Conservation (phyloP, 2,888 invertebrate species). For the Cryptosula pallasiana region DNA sequence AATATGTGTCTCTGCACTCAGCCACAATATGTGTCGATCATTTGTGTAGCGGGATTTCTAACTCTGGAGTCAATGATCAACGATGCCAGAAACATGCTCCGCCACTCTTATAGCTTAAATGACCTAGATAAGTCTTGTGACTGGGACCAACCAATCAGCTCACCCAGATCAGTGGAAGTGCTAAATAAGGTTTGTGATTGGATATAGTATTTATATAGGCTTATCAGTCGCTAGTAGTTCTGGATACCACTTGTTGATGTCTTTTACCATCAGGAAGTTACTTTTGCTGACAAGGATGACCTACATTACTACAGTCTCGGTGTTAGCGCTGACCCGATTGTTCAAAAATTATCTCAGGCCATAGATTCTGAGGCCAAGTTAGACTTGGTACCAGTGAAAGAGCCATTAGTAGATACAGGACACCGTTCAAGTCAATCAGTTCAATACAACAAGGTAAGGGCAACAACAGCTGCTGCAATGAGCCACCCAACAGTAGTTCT, state of each 20-base stretch:
- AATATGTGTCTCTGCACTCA: too few species aligned
- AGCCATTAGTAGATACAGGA: neutral
- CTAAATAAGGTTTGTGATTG: slow-evolving; percentile 1
- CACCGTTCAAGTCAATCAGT: too few species aligned
- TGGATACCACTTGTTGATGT: neutral
- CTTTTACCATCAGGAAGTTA: neutral
- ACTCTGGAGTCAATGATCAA: slow-evolving; percentile 17
- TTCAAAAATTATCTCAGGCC: neutral
- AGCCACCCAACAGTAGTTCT: too few species aligned
- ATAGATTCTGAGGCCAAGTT: neutral
- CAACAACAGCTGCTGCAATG: too few species aligned
- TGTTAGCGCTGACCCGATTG: neutral
- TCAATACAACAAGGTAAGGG: too few species aligned
- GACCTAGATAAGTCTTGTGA: slow-evolving; percentile 19
- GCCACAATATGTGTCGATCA: too few species aligned
- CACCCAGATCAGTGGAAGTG: slow-evolving; percentile 13
- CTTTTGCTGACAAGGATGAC: neutral
- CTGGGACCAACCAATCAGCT: slow-evolving; percentile 22
- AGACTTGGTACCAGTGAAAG: neutral
- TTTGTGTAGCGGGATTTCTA: neutral
- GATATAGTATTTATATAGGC: neutral
- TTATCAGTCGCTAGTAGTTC: too few species aligned
- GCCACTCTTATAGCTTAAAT: slow-evolving; percentile 16
- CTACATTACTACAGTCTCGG: neutral
- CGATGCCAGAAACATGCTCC: neutral